These are phyloP conservation scores for Falco biarmicus DNA, from an alignment of 2,797 vertebrate species.

Conservation along the genomic window DNA sequence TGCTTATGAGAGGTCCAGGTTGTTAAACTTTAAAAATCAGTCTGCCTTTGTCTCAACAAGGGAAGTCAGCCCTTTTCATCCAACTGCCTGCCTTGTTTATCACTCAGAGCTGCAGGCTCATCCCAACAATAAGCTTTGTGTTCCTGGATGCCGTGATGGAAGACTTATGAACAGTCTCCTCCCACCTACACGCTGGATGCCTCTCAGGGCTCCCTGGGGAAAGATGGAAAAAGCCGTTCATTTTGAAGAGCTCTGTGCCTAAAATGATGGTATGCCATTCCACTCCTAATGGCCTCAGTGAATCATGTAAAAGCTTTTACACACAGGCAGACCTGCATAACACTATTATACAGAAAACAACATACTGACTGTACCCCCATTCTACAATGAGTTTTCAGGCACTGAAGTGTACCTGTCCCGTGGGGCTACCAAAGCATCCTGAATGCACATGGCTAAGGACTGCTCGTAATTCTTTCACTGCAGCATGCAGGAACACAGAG, in stretches of 20 bases:
- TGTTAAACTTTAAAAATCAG: neutral
- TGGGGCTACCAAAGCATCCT: constrained; percentile 52
- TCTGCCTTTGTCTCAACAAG: neutral
- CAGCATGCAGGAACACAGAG: neutral
- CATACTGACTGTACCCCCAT: neutral
- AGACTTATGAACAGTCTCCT: constrained; percentile 22
- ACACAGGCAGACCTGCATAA: neutral
- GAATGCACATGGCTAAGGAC: constrained; percentile 22
- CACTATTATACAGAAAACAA: constrained; percentile 22
- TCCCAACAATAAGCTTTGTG: constrained; percentile 14
- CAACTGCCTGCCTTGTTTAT: constrained; percentile 6
- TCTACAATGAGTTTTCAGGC: constrained; percentile 43
- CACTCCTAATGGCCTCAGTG: constrained; percentile 12
- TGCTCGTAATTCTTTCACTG: constrained; percentile 62
- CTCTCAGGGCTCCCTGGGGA: neutral
- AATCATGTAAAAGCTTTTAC: constrained; percentile 54
- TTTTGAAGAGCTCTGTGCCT: constrained; percentile 5
- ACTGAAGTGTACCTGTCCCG: constrained; percentile 25
- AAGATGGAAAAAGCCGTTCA: constrained; percentile 15
- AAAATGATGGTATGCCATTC: constrained; percentile 11
- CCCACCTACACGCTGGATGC: neutral
- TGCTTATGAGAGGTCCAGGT: neutral
- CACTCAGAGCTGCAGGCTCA: neutral
- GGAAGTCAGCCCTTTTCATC: neutral
- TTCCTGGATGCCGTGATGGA: constrained; percentile 17